Evolutionary conservation across 1,140 invertebrate species (phyloP), one percentile per base, ranked within the genome.

Genomic region (Caligus rogercresseyi): DNA sequence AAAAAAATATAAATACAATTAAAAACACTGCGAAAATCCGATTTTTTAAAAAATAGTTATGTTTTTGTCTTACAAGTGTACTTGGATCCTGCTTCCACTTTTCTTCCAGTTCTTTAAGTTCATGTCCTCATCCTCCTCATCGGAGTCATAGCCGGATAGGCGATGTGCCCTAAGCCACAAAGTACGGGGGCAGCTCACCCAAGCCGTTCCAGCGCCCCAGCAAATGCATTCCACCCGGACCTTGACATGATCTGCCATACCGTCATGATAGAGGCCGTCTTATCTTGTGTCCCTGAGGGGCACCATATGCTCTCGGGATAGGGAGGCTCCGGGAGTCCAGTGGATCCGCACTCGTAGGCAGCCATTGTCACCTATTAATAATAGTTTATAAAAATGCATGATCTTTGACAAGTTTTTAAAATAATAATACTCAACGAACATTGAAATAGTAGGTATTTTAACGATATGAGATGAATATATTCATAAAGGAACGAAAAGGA

Each of bases 191-290:
- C 98, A 74, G 75, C 98, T 95, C 2, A 66, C 95, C 21, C 98
- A 76, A 0, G 95, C 95, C 1, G 95, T 98, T 3, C 95, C 95
- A 55, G 88, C 84, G 16, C 96, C 90, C 95, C 95, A 99, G 76
- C 97, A 84, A 76, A 98, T 89, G 1, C 91, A 87, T 77, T 98
- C 95, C 43, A 96, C 73, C n/a, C 89, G 79, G 13, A 98, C 90
- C 75, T 98, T 98, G 83, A 81, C 84, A 98, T 93, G 64, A 98
- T 97, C 65, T 83, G 85, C 79, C 77, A 80, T 78, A 91, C 70
- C 81, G 76, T 72, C 52, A 75, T 71, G 20, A 62, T 61, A 1
- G 61, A 65, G 51, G 43, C 57, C n/a, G 14, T 51, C 1, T 19
- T 16, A 0, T 24, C 20, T 15, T 56, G 66, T 72, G 70, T 58